Base-by-base conservation (phyloP, 2,888 invertebrate genomes). In the Homarus gammarus region DNA sequence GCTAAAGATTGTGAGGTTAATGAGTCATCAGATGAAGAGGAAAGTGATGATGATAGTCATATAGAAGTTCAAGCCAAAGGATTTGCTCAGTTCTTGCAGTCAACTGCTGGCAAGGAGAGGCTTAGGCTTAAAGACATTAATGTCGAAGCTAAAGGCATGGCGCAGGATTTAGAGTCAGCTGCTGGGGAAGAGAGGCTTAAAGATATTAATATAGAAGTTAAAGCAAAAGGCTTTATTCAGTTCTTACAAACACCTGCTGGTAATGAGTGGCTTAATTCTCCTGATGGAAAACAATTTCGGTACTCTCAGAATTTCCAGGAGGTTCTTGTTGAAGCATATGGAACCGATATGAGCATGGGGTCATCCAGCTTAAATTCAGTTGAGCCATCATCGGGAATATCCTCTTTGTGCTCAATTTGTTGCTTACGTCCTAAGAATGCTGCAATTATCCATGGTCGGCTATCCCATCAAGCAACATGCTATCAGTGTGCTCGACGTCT, bases 401-500 rank as follows among this genome's bases (percentile, higher is more conserved):
- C 82, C n/a, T 27, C 49, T 27, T 18, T 83, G 27, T 91, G 91
- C 61, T 49, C 84, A 33, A 56, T 90, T 18, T 91, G 91, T 70
- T 89, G 49, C 36, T 56, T 84, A 5, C 44, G 89, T 31, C 91
- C 89, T 33, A 91, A 90, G 51, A 89, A 91, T 64, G 91, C 89
- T 5, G 40, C 75, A 1, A 91, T 91, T n/a, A 84, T 84, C 3
- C 91, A 91, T 33, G 91, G 91, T 31, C 82, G 87, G 5, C 49
- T 91, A 12, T 72, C 89, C n/a, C 91, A 91, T 72, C 86, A 87
- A 36, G 91, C 89, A 40, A 89, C 89, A 0, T 91, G 91, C 64
- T 89, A 90, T 70, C 89, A 78, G 40, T 91, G 91, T 77, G 91
- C 91, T 10, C 75, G 86, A 36, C 83, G 83, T 10, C 89, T 91